Percentiles rank a stretch among this genome's conserved stretches.
phyloP scores from a whole-genome alignment of 2,888 invertebrate genomes.

The Luffia ferchaultella region DNA sequence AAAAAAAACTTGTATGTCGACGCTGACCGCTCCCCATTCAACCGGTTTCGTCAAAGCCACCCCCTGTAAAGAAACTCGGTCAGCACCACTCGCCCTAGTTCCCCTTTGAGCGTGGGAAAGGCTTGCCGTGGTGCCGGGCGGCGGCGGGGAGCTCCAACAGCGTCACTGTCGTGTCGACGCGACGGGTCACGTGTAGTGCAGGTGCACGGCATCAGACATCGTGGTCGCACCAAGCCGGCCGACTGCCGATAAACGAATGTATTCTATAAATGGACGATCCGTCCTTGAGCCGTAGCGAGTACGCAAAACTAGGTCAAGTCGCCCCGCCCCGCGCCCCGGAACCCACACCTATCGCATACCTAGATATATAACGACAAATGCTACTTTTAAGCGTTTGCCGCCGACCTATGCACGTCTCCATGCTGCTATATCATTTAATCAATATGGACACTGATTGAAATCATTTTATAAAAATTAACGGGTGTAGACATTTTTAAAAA shows the following conservation, averaged over 20 bases:
- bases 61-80: neutral
- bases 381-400: too few species aligned
- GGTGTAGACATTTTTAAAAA: too few species aligned
- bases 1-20: too few species aligned
- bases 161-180: neutral
- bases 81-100: slow-evolving; percentile 1
- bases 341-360: slow-evolving; percentile 19
- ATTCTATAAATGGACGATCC: slow-evolving; percentile 60
- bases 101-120: neutral
- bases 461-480: too few species aligned
- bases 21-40: too few species aligned
- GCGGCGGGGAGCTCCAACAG: neutral
- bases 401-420: too few species aligned
- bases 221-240: slow-evolving; percentile 17
- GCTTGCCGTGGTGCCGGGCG: neutral
- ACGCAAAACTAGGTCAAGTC: slow-evolving; percentile 58
- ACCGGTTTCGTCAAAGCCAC: neutral
- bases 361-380: too few species aligned
- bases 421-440: too few species aligned
- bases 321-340: slow-evolving; percentile 28
- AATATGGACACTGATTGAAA: too few species aligned
- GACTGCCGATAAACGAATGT: slow-evolving; percentile 45
- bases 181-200: slow-evolving; percentile 16
- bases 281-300: slow-evolving; percentile 59
- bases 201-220: slow-evolving; percentile 36